These are phyloP conservation scores for Embiotoca jacksoni DNA, from an alignment of 2,113 vertebrate genomes.

Conservation along the genomic window DNA sequence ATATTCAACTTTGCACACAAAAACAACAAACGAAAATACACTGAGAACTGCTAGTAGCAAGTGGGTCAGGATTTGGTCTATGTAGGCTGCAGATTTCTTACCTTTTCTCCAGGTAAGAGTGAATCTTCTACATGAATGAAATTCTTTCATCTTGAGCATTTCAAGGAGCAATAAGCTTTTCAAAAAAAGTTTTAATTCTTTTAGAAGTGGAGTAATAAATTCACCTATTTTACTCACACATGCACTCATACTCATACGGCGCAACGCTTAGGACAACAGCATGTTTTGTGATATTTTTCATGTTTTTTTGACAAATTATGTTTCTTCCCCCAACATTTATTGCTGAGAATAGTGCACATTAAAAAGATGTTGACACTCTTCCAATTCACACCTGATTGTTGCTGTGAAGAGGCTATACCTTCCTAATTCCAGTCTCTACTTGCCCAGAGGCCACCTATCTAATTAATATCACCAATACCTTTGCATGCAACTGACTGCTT, in stretches of 20 bases:
- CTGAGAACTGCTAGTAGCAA: not conserved
- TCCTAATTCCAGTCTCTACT: constrained; percentile 52
- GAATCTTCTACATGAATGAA: constrained; percentile 51
- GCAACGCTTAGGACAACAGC: not conserved
- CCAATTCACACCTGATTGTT: constrained; percentile 57
- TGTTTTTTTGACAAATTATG: not conserved
- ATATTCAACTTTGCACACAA: not conserved
- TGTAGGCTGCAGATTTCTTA: constrained; percentile 29
- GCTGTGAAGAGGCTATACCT: constrained; percentile 37
- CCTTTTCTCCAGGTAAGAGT: constrained; percentile 28
- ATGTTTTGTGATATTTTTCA: not conserved
- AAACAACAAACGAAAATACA: constrained; percentile 9
- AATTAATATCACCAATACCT: constrained; percentile 77
- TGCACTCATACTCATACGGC: not conserved
- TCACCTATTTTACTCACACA: constrained; percentile 5
- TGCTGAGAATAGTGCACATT: constrained; percentile 15
- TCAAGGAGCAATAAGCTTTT: constrained; percentile 26
- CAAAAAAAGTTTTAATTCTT: constrained; percentile 22
- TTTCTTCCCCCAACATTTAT: not conserved
- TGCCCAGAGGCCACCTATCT: constrained; percentile 65
- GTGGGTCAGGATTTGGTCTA: constrained; percentile 14
- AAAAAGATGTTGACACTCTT: constrained; percentile 28
- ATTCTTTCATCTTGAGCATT: constrained; percentile 41
- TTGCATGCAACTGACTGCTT: constrained; percentile 59
- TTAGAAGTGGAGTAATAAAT: constrained; percentile 4